Evolutionary conservation across 2,113 vertebrate species (phyloP).

Genomic region (Thryonomys swinderianus): DNA sequence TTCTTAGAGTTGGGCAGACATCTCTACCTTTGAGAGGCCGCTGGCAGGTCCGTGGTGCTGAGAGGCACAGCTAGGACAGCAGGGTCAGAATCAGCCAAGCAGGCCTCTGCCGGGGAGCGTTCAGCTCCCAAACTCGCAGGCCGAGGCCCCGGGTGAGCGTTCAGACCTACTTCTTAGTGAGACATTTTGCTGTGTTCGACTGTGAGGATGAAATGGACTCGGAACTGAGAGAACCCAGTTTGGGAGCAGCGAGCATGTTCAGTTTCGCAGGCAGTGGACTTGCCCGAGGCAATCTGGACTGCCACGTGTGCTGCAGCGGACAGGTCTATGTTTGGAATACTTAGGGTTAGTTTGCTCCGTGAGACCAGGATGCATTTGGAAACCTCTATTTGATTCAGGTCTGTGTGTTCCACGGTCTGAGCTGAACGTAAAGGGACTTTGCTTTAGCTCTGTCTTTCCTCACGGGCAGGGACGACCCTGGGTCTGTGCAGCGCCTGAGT

Average conservation of each 20-base stretch:
- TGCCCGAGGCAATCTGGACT: background rate
- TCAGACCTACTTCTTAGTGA: background rate
- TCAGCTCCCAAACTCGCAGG: background rate
- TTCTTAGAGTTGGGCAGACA: slow-evolving; percentile 11
- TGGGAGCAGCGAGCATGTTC: background rate
- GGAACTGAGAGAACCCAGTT: slow-evolving; percentile 38
- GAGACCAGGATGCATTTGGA: background rate
- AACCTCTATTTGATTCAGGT: background rate
- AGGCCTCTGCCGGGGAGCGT: background rate
- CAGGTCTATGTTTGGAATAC: background rate
- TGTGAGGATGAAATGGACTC: background rate
- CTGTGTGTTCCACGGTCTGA: background rate
- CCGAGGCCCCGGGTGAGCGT: background rate
- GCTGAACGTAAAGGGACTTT: background rate
- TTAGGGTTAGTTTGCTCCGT: background rate
- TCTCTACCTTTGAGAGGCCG: background rate
- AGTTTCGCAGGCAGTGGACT: background rate
- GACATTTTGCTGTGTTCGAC: background rate
- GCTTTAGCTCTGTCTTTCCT: background rate
- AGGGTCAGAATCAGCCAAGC: background rate
- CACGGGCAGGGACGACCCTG: background rate
- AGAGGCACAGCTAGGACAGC: background rate
- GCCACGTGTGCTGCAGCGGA: background rate
- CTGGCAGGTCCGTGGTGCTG: background rate
- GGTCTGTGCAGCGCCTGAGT: background rate